Conservation (phyloP, 2,797 vertebrate species). For the Falco biarmicus region DNA sequence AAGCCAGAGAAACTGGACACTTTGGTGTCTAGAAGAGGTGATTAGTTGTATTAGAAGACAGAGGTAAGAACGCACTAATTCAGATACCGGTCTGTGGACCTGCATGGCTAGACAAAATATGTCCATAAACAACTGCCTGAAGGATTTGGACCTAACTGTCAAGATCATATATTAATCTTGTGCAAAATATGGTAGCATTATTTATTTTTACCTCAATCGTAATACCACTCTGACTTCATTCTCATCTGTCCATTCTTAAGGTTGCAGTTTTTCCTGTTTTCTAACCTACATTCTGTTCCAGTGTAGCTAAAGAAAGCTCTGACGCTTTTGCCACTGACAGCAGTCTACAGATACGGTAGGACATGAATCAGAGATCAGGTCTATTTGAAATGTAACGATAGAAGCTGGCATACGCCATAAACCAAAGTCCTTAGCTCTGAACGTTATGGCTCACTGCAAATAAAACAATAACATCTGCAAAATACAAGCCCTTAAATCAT, state of each 20-base stretch:
- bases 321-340: neutral
- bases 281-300: neutral
- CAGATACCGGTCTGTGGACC: neutral
- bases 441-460: neutral
- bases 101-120: neutral
- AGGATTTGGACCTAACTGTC: too few relatives aligned
- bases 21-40: neutral
- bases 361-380: neutral
- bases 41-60: neutral
- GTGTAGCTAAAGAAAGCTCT: neutral
- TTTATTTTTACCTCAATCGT: neutral
- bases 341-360: neutral
- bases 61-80: neutral
- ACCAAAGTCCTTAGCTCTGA: neutral
- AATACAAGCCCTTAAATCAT: neutral
- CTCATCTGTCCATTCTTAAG: neutral
- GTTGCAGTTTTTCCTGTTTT: neutral
- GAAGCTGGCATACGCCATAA: neutral
- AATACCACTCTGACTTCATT: neutral
- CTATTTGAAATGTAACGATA: neutral
- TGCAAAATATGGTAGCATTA: rapidly evolving
- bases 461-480: neutral
- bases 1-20: neutral
- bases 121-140: neutral
- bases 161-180: too few relatives aligned